Conservation (phyloP, 1,140 invertebrate genomes). For the Nasonia longicornis region DNA sequence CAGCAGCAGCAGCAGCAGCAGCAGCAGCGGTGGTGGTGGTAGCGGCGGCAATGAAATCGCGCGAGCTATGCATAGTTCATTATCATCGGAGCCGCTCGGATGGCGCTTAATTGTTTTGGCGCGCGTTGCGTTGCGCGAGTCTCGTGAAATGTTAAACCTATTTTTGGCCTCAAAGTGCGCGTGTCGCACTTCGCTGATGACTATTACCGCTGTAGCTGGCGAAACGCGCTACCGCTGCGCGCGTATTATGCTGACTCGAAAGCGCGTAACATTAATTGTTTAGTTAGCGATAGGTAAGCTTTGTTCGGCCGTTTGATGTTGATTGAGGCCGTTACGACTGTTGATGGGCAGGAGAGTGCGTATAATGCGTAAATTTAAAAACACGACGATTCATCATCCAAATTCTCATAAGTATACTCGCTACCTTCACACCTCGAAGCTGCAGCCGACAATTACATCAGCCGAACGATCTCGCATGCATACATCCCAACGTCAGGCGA, state of each 20-base stretch:
- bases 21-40: too few relatives aligned
- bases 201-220: neutral
- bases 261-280: neutral
- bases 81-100: neutral
- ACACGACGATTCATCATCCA: too few relatives aligned
- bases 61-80: conserved; percentile 12
- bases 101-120: conserved; percentile 12
- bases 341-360: too few relatives aligned
- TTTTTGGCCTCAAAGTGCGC: neutral
- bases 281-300: neutral
- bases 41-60: neutral
- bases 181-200: neutral
- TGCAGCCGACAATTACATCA: too few relatives aligned
- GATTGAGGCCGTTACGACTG: too few relatives aligned
- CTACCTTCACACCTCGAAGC: neutral
- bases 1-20: neutral
- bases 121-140: neutral
- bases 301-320: too few relatives aligned
- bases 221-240: neutral
- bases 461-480: neutral
- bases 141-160: conserved; percentile 6
- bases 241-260: neutral
- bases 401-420: neutral
- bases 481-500: neutral
- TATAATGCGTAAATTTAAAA: too few relatives aligned